phyloP scores from a whole-genome alignment of 2,888 invertebrate species.

The Nephrotoma appendiculata region DNA sequence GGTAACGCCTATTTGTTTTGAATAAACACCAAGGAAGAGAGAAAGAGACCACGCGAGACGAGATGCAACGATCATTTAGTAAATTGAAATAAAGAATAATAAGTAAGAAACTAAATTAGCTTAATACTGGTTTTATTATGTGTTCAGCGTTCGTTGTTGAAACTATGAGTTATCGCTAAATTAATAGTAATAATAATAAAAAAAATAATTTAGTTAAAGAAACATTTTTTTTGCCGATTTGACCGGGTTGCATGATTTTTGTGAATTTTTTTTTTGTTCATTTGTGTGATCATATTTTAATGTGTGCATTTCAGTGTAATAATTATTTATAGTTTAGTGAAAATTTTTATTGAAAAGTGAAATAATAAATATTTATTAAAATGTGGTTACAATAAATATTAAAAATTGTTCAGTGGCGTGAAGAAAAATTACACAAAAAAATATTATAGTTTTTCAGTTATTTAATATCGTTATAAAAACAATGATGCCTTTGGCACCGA shows the following conservation, averaged over 20 bases:
- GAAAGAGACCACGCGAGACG: background rate
- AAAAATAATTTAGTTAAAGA: background rate
- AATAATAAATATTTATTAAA: background rate
- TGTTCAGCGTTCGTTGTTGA: slow-evolving; percentile 12
- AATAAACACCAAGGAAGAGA: background rate
- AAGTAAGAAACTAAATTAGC: background rate
- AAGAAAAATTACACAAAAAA: background rate
- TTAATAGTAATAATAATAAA: background rate
- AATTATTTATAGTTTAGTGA: background rate
- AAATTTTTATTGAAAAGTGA: background rate
- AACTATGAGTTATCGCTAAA: background rate
- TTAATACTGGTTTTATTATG: slow-evolving; percentile 12
- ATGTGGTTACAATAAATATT: background rate
- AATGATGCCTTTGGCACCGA: slow-evolving; percentile 92
- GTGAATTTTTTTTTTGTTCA: background rate
- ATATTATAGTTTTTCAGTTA: background rate
- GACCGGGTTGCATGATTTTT: background rate
- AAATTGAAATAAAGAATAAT: background rate
- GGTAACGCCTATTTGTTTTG: background rate
- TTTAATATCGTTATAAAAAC: slow-evolving; percentile 13
- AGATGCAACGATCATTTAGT: background rate
- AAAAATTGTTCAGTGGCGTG: background rate
- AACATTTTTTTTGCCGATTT: background rate
- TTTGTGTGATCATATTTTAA: background rate
- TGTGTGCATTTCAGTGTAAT: background rate